Evolutionary conservation across 1,140 invertebrate genomes (phyloP).

Genomic region (Condylostylus longicornis): DNA sequence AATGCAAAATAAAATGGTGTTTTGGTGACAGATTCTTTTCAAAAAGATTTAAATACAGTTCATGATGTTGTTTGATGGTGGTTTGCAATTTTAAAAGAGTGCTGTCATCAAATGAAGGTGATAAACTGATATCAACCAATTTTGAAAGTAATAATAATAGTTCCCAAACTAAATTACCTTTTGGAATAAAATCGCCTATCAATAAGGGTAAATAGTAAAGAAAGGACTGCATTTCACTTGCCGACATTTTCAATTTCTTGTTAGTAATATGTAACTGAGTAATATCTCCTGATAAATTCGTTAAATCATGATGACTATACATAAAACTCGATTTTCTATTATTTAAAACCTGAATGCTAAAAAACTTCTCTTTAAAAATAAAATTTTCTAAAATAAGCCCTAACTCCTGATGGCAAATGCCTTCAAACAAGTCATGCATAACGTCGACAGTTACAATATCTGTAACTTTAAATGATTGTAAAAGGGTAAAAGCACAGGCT

Average conservation of each 20-base stretch:
- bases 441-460: conserved; percentile 24
- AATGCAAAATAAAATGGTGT: conserved; percentile 16
- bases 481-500: conserved; percentile 17
- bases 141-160: not conserved
- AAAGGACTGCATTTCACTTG: conserved; percentile 21
- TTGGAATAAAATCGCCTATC: conserved; percentile 17
- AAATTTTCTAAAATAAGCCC: conserved; percentile 16
- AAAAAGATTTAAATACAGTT: too few relatives aligned
- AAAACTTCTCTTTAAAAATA: too few relatives aligned
- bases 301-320: too few relatives aligned
- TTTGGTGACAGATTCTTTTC: conserved; percentile 16
- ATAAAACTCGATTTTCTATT: conserved; percentile 15
- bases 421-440: conserved; percentile 30
- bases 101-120: too few relatives aligned
- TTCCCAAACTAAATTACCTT: conserved; percentile 15
- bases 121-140: too few relatives aligned
- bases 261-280: conserved; percentile 10
- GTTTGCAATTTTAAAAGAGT: too few relatives aligned
- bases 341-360: conserved; percentile 9
- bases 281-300: not conserved
- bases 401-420: conserved; percentile 24
- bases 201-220: conserved; percentile 17
- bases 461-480: conserved; percentile 23
- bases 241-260: conserved; percentile 13
- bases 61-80: too few relatives aligned